Percentiles rank a stretch among this genome's conserved stretches.
phyloP scores from a whole-genome alignment of 2,113 vertebrate species.

The Coptodon bakossiorum region DNA sequence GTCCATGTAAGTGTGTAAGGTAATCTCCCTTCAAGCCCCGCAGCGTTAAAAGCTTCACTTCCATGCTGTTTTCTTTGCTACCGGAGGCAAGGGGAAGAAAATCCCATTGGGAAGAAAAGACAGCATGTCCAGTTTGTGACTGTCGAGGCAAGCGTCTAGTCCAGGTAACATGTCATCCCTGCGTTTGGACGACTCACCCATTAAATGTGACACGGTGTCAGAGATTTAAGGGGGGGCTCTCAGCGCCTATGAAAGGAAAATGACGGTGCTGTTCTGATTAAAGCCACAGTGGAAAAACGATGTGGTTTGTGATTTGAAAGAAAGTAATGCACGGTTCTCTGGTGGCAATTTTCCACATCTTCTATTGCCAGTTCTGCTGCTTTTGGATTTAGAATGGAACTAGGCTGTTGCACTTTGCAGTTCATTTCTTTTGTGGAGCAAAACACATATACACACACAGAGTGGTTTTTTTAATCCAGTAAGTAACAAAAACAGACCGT shows the following conservation, averaged over 20 bases:
- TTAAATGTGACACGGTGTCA: constrained; percentile 25
- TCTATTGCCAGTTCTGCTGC: not conserved
- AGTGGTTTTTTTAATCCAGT: not conserved
- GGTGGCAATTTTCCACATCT: not conserved
- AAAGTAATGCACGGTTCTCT: constrained; percentile 6
- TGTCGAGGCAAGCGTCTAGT: constrained; percentile 11
- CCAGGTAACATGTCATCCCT: constrained; percentile 27
- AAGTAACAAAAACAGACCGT: not conserved
- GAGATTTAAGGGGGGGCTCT: constrained; percentile 15
- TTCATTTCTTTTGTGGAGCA: not conserved
- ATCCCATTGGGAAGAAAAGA: constrained; percentile 41
- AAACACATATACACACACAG: not conserved
- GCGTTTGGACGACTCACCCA: constrained; percentile 32
- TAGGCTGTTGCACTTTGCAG: not conserved
- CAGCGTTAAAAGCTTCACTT: constrained; percentile 38
- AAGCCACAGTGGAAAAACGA: not conserved
- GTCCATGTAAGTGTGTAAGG: constrained; percentile 11
- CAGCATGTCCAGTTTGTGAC: constrained; percentile 39
- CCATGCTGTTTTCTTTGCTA: not conserved
- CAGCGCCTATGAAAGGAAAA: constrained; percentile 6
- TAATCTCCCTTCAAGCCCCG: constrained; percentile 26
- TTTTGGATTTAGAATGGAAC: not conserved
- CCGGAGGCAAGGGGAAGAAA: constrained; percentile 2
- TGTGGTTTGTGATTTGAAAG: constrained; percentile 19
- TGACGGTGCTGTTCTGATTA: not conserved